Evolutionary conservation across 2,797 vertebrate genomes (phyloP).

Genomic region (Tamandua tetradactyla): DNA sequence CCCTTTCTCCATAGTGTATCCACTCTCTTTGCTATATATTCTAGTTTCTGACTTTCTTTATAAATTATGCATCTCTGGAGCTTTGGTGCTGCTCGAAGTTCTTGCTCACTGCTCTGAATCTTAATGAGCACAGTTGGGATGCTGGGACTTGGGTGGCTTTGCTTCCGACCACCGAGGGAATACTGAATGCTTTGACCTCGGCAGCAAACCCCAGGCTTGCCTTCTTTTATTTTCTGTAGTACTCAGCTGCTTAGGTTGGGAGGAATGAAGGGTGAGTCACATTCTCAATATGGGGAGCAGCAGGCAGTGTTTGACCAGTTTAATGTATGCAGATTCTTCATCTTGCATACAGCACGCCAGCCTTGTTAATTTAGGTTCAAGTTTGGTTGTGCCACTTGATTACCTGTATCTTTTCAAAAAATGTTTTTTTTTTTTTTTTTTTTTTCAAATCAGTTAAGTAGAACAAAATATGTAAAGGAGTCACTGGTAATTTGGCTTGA

Average conservation of each 20-base stretch:
- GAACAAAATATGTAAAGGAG: neutral
- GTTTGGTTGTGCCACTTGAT: neutral
- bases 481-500: neutral
- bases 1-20: neutral
- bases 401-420: neutral
- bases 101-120: conserved; percentile 59
- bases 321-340: rapidly evolving
- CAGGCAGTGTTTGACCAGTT: neutral
- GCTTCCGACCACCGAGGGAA: conserved; percentile 51
- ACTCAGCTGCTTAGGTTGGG: neutral
- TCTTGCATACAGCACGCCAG: rapidly evolving
- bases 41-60: conserved; percentile 68
- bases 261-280: neutral
- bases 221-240: neutral
- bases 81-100: conserved; percentile 55
- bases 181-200: neutral
- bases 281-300: neutral
- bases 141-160: conserved; percentile 58
- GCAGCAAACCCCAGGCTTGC: rapidly evolving
- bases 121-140: conserved; percentile 72
- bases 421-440: too few relatives aligned
- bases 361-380: neutral
- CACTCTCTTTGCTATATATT: conserved; percentile 47
- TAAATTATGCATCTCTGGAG: conserved; percentile 75
- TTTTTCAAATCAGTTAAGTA: neutral